Conservation (phyloP, 2,888 invertebrate species). For the Napeogenes inachia region DNA sequence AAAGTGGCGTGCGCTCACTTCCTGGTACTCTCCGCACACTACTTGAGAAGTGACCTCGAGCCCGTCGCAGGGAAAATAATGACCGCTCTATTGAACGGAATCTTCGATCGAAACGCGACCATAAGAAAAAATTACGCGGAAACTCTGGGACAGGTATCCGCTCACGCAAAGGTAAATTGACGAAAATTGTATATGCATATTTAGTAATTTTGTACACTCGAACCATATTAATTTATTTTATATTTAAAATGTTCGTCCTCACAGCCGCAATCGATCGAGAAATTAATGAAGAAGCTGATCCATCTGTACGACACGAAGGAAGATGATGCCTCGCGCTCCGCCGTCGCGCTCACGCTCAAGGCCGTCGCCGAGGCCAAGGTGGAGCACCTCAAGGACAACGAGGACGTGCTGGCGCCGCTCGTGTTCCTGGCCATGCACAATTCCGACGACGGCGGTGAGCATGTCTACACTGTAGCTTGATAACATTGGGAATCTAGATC, state of each 20-base stretch:
- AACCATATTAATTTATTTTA: neutral
- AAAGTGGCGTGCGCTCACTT: constrained; percentile 90
- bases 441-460: constrained; percentile 79
- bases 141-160: constrained; percentile 90
- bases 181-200: neutral
- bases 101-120: constrained; percentile 89
- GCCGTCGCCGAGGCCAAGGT: constrained; percentile 89
- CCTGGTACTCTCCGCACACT: constrained; percentile 81
- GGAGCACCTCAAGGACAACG: constrained; percentile 87
- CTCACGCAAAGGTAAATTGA: constrained; percentile 82
- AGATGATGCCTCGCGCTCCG: constrained; percentile 85
- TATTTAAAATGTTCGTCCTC: constrained; percentile 15
- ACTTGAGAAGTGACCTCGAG: constrained; percentile 73
- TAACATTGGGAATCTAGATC: too few relatives aligned
- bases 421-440: constrained; percentile 95
- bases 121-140: constrained; percentile 90
- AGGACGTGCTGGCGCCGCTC: constrained; percentile 85
- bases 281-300: constrained; percentile 76
- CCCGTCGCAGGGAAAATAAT: constrained; percentile 78
- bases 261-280: constrained; percentile 74
- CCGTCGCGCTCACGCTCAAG: constrained; percentile 86
- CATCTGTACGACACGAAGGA: constrained; percentile 74
- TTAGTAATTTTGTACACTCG: neutral
- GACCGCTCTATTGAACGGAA: constrained; percentile 81
- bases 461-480: neutral